A percentile compares a stretch with the other conserved stretches of the same genome.
Evolutionary conservation across 2,888 invertebrate species (phyloP).

Genomic region (Mythimna ferrago): DNA sequence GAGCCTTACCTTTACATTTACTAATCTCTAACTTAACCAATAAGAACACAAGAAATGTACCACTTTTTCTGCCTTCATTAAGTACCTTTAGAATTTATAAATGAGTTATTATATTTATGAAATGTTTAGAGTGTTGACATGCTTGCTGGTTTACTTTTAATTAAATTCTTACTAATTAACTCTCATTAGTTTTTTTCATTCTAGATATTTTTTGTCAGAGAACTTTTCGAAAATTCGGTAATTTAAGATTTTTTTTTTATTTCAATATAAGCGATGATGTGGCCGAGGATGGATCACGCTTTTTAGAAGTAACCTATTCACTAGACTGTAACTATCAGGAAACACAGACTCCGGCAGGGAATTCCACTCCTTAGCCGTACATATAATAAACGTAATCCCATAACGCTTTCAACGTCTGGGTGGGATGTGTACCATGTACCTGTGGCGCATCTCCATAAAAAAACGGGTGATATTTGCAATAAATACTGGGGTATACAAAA

Average conservation of each 20-base stretch:
- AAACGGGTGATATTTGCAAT: conserved; percentile 7
- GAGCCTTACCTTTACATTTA: conserved; percentile 60
- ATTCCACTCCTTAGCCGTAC: too few species aligned
- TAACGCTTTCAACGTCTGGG: too few species aligned
- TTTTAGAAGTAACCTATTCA: too few species aligned
- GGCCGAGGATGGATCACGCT: too few species aligned
- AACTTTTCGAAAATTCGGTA: conserved; percentile 5
- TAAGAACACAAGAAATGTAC: conserved; percentile 18
- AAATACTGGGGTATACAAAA: conserved; percentile 12
- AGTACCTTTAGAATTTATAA: conserved; percentile 41
- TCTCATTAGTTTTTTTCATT: conserved; percentile 15
- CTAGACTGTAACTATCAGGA: neutral
- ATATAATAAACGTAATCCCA: too few species aligned
- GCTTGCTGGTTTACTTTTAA: conserved; percentile 10
- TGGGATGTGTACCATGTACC: neutral
- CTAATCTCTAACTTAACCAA: conserved; percentile 42
- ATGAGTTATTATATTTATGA: conserved; percentile 44
- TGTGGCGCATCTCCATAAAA: too few species aligned
- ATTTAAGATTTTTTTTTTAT: neutral
- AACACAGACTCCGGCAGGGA: neutral
- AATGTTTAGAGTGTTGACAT: conserved; percentile 36
- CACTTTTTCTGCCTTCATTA: conserved; percentile 45
- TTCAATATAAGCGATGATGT: too few species aligned
- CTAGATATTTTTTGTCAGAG: conserved; percentile 2
- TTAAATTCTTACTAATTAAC: conserved; percentile 43